Base-by-base conservation (phyloP, 1,140 invertebrate genomes). In the Odontomachus brunneus region DNA sequence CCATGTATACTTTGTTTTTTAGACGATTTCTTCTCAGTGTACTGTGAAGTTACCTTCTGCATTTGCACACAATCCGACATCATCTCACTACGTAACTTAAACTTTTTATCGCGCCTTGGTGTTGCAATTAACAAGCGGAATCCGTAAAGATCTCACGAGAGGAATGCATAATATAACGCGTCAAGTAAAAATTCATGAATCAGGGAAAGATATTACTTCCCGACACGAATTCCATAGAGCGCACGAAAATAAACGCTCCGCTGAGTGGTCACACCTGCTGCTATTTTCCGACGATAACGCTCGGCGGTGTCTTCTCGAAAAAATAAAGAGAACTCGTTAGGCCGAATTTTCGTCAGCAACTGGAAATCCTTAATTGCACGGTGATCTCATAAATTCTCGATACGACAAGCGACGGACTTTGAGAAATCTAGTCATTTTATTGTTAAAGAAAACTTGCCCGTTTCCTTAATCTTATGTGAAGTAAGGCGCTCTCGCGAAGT, bases 201-300 rank as follows among this genome's bases (percentile, higher is more conserved):
- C 33, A 12, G 22, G 33, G 38, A 82, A 84, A 84, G 69, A 63
- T 69, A 82, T 75, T 75, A 75, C 53, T 69, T 84, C 44, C 53
- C 57, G 29, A 63, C 72, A 29, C n/a, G 19, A 55, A 83, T 85
- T 76, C 71, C 81, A 51, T 44, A 69, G 63, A 74, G 4, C 14
- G 17, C 59, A 84, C 63, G 48, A 60, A 85, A 85, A 85, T 84
- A 85, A 85, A 78, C 44, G 76, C 33, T 48, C 12, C 14, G 9
- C 15, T 19, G 82, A 84, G 49, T 14, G 17, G 3, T 24, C 26
- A 2, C 84, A 85, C 29, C 84, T 85, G 84, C 29, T 53, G 55
- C 55, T 73, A 53, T 67, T 51, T 59, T 76, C 73, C n/a, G 19
- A 83, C 24, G n/a, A 67, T 62, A 67, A 51, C 80, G 15, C 22